A percentile compares a stretch with the other conserved stretches of the same genome.
phyloP scores from a whole-genome alignment of 2,888 invertebrate genomes.

The Incurvaria masculella region DNA sequence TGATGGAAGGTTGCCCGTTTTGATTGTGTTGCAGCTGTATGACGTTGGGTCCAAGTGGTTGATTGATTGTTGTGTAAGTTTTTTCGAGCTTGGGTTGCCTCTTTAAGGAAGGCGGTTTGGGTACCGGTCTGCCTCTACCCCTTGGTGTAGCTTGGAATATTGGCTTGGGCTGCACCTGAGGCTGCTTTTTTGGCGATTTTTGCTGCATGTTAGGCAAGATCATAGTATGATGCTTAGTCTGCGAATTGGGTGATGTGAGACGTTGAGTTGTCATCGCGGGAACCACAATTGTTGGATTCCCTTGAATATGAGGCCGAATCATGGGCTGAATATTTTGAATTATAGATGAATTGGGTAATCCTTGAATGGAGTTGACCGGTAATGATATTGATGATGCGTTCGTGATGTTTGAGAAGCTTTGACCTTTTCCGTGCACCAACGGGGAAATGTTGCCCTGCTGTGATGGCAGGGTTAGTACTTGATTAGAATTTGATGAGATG shows the following conservation, averaged over 20 bases:
- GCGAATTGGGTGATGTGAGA: conserved; percentile 40
- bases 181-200: conserved; percentile 50
- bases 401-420: conserved; percentile 48
- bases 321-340: conserved; percentile 52
- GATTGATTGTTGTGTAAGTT: conserved; percentile 46
- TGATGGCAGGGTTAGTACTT: conserved; percentile 45
- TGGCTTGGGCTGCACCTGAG: conserved; percentile 47
- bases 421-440: conserved; percentile 46
- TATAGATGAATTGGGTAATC: conserved; percentile 43
- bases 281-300: conserved; percentile 46
- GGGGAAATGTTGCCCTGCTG: conserved; percentile 35
- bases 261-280: conserved; percentile 48
- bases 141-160: conserved; percentile 46
- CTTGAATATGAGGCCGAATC: conserved; percentile 47
- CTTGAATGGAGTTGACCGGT: conserved; percentile 49
- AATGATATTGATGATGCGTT: conserved; percentile 49
- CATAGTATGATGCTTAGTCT: conserved; percentile 46
- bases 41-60: conserved; percentile 42
- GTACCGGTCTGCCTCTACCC: conserved; percentile 43
- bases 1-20: conserved; percentile 61
- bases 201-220: conserved; percentile 39
- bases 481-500: conserved; percentile 51
- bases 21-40: conserved; percentile 57
- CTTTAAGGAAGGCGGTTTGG: conserved; percentile 46
- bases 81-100: conserved; percentile 50